Evolutionary conservation across 2,888 invertebrate genomes (phyloP).

Genomic region (Lithophane ornitopus): DNA sequence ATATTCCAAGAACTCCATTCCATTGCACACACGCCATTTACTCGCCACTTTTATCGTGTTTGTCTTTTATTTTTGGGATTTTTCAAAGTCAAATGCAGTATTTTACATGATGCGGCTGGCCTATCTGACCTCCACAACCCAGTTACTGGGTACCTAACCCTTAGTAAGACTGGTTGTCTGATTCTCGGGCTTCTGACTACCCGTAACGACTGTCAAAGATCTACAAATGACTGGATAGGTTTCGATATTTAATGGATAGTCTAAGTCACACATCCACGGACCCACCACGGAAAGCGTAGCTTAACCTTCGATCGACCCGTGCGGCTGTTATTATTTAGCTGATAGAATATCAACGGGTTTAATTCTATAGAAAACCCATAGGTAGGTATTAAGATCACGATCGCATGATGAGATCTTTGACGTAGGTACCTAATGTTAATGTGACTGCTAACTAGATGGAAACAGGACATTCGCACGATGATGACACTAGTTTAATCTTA

Average conservation of each 20-base stretch:
- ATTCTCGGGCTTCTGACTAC: no score
- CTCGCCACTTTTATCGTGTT: slow-evolving; percentile 1
- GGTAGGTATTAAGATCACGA: slow-evolving; percentile 2
- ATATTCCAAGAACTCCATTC: not conserved
- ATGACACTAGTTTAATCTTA: slow-evolving; percentile 15
- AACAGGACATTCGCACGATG: slow-evolving; percentile 41
- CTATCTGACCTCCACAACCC: no score
- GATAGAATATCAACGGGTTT: slow-evolving; percentile 10
- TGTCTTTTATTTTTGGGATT: not conserved
- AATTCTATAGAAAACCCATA: slow-evolving; percentile 14
- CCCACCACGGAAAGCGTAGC: no score
- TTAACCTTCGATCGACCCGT: no score
- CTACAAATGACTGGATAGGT: no score
- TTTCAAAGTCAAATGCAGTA: not conserved
- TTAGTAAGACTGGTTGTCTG: no score
- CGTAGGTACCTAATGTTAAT: slow-evolving; percentile 30
- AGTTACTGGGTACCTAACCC: no score
- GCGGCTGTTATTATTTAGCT: not conserved
- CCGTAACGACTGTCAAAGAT: no score
- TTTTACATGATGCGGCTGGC: no score
- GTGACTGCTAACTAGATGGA: slow-evolving; percentile 20
- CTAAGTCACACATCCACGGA: no score
- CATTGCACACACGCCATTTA: not conserved
- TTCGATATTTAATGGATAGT: no score
- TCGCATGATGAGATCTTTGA: slow-evolving; percentile 12